Evolutionary conservation across 2,888 invertebrate species (phyloP), one percentile per base, ranked within the genome.

Genomic region (Ametastegia equiseti): DNA sequence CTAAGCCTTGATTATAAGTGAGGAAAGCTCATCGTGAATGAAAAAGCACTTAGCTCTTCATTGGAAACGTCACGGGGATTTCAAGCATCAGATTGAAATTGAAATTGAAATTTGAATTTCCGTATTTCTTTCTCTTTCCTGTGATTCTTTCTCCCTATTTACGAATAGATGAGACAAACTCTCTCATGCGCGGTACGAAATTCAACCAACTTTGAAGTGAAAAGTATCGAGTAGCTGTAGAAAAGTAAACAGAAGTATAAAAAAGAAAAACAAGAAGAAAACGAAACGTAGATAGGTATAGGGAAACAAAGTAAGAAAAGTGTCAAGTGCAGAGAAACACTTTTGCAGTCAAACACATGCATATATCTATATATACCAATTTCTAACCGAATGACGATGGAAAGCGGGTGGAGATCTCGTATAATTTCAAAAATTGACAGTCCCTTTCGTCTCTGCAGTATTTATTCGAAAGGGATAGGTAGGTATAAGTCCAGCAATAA

Each of bases 381-480:
- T 9, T 5, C 42, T 5, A 42, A 42, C 42, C 42, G 42, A 42
- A 42, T 6, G 42, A 42, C 42, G 42, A 9, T 42, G 6, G 30
- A 19, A 6, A 63, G 30, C 6, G 30, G 27, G 15, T 4, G 30
- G 63, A 1, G 63, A 33, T 30, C 30, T 15, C 15, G 27, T 60
- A 23, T 67, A 67, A 67, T 67, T 67, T 39, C 39, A 67, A 67
- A 67, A 67, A 67, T 39, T 39, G 65, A 33, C 63, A 63, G 33
- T 30, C 63, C 63, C 54, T 54, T 63, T 15, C 15, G 19, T 63
- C 7, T 15, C 15, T n/a, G 33, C n/a, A 63, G 63, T 33, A 63
- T 63, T 63, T 33, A 33, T 63, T 63, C n/a, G 13, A 19, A 54
- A 23, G 54, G 11, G 23, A 54, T 54, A 54, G 11, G 0, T 15